These are phyloP conservation scores for Athrips mouffetella DNA, from an alignment of 2,888 invertebrate genomes.

Conservation along the genomic window DNA sequence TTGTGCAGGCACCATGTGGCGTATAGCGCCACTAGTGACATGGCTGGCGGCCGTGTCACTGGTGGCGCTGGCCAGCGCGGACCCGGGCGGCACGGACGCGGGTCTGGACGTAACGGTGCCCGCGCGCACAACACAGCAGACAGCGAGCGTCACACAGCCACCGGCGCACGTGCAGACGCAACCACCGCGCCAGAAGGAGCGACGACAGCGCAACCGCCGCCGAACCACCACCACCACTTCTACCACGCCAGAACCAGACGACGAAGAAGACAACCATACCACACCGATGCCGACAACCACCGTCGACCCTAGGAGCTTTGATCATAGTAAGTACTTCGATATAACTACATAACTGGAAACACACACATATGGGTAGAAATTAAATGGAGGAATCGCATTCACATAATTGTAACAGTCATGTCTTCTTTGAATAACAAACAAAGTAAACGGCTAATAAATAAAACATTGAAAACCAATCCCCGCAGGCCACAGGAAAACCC, in stretches of 20 bases:
- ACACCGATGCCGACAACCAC: slow-evolving; percentile 55
- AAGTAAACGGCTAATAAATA: no score
- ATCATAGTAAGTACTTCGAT: slow-evolving; percentile 60
- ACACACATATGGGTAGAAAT: no score
- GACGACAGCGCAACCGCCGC: slow-evolving; percentile 41
- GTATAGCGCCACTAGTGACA: slow-evolving; percentile 68
- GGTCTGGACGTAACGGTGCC: slow-evolving; percentile 11
- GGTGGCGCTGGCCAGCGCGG: slow-evolving; percentile 67
- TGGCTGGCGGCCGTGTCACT: slow-evolving; percentile 62
- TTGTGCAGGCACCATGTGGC: slow-evolving; percentile 59
- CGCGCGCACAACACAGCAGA: slow-evolving; percentile 23
- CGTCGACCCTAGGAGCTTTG: slow-evolving; percentile 56
- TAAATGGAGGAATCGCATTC: no score
- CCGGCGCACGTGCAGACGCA: slow-evolving; percentile 26
- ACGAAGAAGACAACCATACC: slow-evolving; percentile 50
- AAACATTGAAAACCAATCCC: no score
- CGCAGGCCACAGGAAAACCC: neutral
- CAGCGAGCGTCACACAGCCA: slow-evolving; percentile 24
- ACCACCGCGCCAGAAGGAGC: slow-evolving; percentile 28
- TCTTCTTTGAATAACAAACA: no score
- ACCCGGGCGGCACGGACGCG: slow-evolving; percentile 37
- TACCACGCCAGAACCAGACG: slow-evolving; percentile 45
- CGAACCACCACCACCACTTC: slow-evolving; percentile 55
- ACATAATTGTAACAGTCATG: no score
- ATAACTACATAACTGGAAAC: no score